Evolutionary conservation across 1,140 invertebrate genomes (phyloP), one percentile per base, ranked within the genome.

Genomic region (Psilanteris sp.): DNA sequence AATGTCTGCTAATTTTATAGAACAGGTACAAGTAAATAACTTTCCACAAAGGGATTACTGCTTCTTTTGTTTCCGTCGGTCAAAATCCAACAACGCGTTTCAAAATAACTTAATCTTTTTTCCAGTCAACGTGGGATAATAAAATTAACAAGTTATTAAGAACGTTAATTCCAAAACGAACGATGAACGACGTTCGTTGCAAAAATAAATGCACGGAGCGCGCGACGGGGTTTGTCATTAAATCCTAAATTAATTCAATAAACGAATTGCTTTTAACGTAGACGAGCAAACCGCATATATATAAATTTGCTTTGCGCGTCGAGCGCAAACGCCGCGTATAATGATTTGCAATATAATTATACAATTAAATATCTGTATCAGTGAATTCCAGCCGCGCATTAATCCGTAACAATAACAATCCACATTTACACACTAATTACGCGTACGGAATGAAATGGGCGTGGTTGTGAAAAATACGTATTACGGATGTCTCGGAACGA

Each of bases 381-480:
- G n/a, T n/a, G n/a, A n/a, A n/a, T n/a, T n/a, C n/a, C n/a, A n/a
- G n/a, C n/a, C n/a, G n/a, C n/a, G n/a, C n/a, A n/a, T n/a, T n/a
- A n/a, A n/a, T n/a, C n/a, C n/a, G n/a, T n/a, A n/a, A n/a, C n/a
- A n/a, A n/a, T n/a, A n/a, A n/a, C n/a, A n/a, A n/a, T n/a, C n/a
- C 9, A 15, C 10, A 36, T 34, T 50, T 22, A 50, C 14, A n/a
- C 13, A 8, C 29, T 59, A 59, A 61, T 61, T 48, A 24, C 57
- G 13, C 16, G 43, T 37, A 13, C 32, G 32, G 48, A 11, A 48
- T 61, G 11, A 48, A 61, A 48, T 24, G 14, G 44, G 7, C 18
- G 41, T 36, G 39, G 13, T 14, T 36, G 39, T 36, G 20, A 59
- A 59, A 32, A 39, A 43, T 22, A 61, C 57, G 48, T 39, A 39